These are phyloP conservation scores for Loxodonta africana DNA, from an alignment of 2,113 vertebrate species.

Conservation along the genomic window DNA sequence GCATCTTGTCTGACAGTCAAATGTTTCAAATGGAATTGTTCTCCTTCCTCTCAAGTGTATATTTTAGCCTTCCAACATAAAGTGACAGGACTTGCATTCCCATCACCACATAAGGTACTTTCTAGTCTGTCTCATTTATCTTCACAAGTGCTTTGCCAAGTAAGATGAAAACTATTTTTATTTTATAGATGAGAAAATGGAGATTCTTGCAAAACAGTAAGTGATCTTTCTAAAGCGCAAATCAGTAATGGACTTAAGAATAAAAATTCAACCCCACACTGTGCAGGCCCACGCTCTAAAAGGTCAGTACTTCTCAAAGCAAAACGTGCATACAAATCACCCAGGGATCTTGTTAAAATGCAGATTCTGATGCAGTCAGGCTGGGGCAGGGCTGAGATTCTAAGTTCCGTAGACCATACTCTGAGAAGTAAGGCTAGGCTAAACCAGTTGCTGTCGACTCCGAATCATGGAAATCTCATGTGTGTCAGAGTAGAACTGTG, in stretches of 20 bases:
- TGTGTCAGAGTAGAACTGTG: not conserved
- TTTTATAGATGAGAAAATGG: not conserved
- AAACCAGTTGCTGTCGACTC: not conserved
- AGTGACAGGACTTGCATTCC: not conserved
- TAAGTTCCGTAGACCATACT: not conserved
- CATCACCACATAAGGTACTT: not conserved
- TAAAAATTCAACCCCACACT: not conserved
- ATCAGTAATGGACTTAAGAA: constrained; percentile 10
- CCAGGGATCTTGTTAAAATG: not conserved
- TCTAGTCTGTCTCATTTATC: not conserved
- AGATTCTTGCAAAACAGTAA: constrained; percentile 3
- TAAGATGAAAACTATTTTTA: constrained; percentile 55
- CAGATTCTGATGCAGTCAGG: not conserved
- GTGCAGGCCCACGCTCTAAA: not conserved
- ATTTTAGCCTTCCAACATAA: not conserved
- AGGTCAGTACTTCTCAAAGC: not conserved
- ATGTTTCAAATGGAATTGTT: constrained; percentile 52
- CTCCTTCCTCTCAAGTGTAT: constrained; percentile 28
- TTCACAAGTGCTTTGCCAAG: constrained; percentile 20
- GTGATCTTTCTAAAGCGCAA: not conserved
- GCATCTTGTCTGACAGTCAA: constrained; percentile 50
- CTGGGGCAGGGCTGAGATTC: not conserved
- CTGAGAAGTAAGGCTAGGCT: not conserved
- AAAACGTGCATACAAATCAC: not conserved
- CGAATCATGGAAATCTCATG: not conserved